phyloP scores from a whole-genome alignment of 2,113 vertebrate genomes.

The Camelus dromedarius region DNA sequence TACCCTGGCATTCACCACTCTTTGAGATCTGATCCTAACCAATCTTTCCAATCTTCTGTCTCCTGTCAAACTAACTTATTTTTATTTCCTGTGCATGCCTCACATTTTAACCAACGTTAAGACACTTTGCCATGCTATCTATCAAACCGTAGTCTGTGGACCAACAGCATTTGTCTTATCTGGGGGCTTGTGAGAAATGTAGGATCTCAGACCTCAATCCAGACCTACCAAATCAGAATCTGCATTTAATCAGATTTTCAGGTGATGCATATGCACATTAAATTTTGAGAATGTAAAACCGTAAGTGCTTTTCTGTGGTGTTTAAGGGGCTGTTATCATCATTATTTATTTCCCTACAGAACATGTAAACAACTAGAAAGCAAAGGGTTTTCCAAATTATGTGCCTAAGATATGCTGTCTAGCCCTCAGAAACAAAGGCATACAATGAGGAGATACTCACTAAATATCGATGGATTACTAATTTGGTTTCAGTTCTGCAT shows the following conservation, averaged over 20 bases:
- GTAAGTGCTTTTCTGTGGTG: background rate
- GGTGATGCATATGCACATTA: background rate
- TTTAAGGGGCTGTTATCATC: background rate
- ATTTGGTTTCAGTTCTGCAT: background rate
- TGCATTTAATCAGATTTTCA: slow-evolving; percentile 16
- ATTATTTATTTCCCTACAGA: slow-evolving; percentile 16
- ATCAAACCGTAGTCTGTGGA: background rate
- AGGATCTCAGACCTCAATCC: background rate
- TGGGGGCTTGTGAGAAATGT: background rate
- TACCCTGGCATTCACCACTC: background rate
- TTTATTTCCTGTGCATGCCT: background rate
- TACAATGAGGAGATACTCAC: background rate
- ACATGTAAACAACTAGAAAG: slow-evolving; percentile 22
- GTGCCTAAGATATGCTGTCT: background rate
- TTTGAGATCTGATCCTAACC: slow-evolving; percentile 5
- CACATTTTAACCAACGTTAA: slow-evolving; percentile 30
- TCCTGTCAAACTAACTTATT: background rate
- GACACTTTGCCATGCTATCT: background rate
- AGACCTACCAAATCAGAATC: slow-evolving; percentile 18
- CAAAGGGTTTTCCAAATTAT: background rate
- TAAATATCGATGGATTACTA: background rate
- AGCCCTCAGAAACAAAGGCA: slow-evolving; percentile 23
- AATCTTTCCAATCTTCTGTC: slow-evolving; percentile 1
- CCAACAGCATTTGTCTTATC: background rate
- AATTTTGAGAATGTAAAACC: slow-evolving; percentile 9